These are phyloP conservation scores for Murina feae DNA, from an alignment of 2,113 vertebrate species.

Conservation along the genomic window DNA sequence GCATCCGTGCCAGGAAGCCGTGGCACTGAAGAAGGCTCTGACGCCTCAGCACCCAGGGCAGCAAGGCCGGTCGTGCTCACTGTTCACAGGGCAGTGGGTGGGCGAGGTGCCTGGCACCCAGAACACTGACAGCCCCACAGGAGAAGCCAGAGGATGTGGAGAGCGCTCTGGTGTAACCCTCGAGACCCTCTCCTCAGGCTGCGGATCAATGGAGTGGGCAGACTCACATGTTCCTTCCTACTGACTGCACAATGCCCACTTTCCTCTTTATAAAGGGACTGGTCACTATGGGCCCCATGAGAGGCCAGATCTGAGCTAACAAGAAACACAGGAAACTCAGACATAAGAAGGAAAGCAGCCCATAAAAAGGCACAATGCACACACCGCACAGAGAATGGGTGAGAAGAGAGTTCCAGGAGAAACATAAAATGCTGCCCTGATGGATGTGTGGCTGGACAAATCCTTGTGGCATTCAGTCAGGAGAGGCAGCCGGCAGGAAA, in stretches of 20 bases:
- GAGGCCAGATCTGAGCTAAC: not conserved
- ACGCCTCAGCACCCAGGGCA: not conserved
- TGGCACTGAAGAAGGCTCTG: fast-evolving
- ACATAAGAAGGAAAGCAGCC: not conserved
- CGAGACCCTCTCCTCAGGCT: not conserved
- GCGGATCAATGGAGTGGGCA: not conserved
- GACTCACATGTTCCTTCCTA: not conserved
- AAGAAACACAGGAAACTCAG: not conserved
- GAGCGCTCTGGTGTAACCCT: not conserved
- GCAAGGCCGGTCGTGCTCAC: not conserved
- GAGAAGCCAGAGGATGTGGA: not conserved
- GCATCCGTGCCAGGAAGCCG: no score
- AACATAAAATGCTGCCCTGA: not conserved
- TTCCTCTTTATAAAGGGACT: not conserved
- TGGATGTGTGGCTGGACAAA: not conserved
- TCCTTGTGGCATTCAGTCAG: not conserved
- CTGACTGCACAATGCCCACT: not conserved
- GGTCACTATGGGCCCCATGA: not conserved
- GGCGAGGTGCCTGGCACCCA: no score
- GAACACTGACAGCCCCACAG: not conserved
- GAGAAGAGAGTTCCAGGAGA: not conserved
- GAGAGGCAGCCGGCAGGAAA: not conserved
- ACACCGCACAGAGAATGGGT: not conserved
- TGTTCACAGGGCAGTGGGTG: fast-evolving
- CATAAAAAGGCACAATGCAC: not conserved